phyloP scores from a whole-genome alignment of 2,888 invertebrate genomes.

The Drosophila peninsularis region DNA sequence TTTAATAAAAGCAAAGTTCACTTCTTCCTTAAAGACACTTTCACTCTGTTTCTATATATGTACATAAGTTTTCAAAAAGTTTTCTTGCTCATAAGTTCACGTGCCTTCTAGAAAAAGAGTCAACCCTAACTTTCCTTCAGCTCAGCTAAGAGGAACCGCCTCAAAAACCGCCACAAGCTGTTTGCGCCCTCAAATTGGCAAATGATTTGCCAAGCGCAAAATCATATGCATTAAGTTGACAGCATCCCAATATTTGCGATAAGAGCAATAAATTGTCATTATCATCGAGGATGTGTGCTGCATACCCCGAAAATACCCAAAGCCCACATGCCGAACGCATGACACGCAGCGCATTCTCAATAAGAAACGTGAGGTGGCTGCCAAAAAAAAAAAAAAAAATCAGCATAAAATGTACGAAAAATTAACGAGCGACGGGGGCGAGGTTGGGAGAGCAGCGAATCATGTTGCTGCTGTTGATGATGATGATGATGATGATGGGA shows the following conservation, averaged over 20 bases:
- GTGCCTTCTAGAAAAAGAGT: too few species aligned
- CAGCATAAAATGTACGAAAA: constrained; percentile 72
- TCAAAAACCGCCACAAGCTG: background rate
- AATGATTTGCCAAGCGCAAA: background rate
- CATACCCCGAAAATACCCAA: constrained; percentile 19
- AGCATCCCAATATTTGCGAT: background rate
- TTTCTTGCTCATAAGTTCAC: too few species aligned
- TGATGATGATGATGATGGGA: constrained; percentile 25
- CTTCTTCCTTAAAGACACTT: too few species aligned
- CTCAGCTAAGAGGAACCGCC: background rate
- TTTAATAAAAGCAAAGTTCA: too few species aligned
- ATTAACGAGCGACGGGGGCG: constrained; percentile 66
- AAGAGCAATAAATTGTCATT: constrained; percentile 5
- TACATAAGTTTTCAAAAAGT: too few species aligned
- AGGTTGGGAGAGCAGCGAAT: constrained; percentile 2
- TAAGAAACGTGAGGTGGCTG: constrained; percentile 45
- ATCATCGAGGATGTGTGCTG: background rate
- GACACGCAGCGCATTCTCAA: constrained; percentile 37
- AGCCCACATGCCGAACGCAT: constrained; percentile 43
- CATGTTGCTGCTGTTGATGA: background rate
- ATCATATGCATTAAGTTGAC: background rate
- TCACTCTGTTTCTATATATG: too few species aligned
- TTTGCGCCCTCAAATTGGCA: background rate
- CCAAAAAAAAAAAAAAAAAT: constrained; percentile 59
- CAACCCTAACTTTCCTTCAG: too few species aligned